These are phyloP conservation scores for Lutjanus argentimaculatus DNA, from an alignment of 2,797 vertebrate genomes.

Conservation along the genomic window DNA sequence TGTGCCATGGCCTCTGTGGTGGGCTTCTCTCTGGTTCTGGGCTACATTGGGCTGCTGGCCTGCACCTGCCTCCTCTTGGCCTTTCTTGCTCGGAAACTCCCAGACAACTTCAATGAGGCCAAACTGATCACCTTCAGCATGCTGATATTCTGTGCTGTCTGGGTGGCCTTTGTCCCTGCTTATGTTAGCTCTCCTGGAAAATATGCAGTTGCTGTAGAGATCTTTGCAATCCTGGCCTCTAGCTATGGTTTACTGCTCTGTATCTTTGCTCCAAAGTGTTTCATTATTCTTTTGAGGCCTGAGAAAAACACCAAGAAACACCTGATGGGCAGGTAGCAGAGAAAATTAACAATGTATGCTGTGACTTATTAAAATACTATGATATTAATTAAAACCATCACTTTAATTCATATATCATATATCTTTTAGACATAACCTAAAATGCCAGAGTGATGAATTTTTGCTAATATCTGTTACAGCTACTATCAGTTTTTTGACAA, in stretches of 20 bases:
- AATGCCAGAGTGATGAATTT: not conserved
- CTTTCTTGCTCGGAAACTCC: conserved; percentile 84
- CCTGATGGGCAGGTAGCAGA: conserved; percentile 68
- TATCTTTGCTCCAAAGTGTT: conserved; percentile 84
- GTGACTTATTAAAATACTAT: not conserved
- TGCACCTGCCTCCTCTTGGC: conserved; percentile 79
- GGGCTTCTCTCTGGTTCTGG: conserved; percentile 81
- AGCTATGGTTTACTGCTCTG: conserved; percentile 83
- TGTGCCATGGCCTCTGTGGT: conserved; percentile 78
- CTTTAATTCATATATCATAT: not conserved
- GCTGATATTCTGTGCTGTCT: conserved; percentile 85
- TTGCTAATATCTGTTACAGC: not conserved
- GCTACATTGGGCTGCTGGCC: conserved; percentile 83
- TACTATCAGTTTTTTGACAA: not conserved
- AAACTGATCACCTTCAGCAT: conserved; percentile 87
- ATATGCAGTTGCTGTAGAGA: conserved; percentile 82
- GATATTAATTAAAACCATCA: not conserved
- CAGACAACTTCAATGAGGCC: conserved; percentile 85
- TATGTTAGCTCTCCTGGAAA: conserved; percentile 86
- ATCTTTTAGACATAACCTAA: not conserved
- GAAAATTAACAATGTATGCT: not conserved
- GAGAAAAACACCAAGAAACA: conserved; percentile 83
- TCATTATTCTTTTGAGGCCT: conserved; percentile 77
- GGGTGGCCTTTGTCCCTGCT: conserved; percentile 82
- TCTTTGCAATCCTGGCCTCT: conserved; percentile 85